A percentile compares a stretch with the other conserved stretches of the same genome.
Evolutionary conservation across 2,888 invertebrate genomes (phyloP).

Genomic region (Parnassius apollo): DNA sequence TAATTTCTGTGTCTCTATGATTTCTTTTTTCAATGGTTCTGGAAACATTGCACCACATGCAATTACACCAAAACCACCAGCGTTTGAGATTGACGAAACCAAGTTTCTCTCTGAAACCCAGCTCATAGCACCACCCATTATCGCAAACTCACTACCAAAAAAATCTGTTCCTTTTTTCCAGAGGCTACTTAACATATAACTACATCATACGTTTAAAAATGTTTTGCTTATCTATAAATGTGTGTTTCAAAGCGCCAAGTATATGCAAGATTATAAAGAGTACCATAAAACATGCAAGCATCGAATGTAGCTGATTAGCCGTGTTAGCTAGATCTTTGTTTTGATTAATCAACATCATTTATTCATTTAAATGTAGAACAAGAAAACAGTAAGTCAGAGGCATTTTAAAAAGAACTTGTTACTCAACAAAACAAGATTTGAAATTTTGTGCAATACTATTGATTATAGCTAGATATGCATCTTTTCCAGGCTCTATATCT

Average conservation of each 20-base stretch:
- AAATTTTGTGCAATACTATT: no score
- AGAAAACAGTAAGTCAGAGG: no score
- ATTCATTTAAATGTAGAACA: no score
- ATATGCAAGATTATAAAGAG: slow-evolving; percentile 19
- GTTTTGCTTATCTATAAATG: slow-evolving; percentile 22
- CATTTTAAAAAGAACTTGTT: no score
- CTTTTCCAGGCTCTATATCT: no score
- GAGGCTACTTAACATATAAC: slow-evolving; percentile 20
- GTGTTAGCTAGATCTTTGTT: slow-evolving; percentile 15
- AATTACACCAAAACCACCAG: slow-evolving; percentile 19
- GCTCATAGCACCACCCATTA: slow-evolving; percentile 21
- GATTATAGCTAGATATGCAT: no score
- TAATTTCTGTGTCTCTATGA: slow-evolving; percentile 21
- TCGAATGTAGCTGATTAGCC: slow-evolving; percentile 17
- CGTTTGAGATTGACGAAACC: slow-evolving; percentile 20
- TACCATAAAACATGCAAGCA: slow-evolving; percentile 20
- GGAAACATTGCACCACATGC: slow-evolving; percentile 21
- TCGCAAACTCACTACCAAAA: slow-evolving; percentile 19
- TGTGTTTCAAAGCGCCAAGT: slow-evolving; percentile 20
- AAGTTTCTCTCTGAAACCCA: slow-evolving; percentile 22
- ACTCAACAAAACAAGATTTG: no score
- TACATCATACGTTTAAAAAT: slow-evolving; percentile 22
- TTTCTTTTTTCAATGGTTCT: neutral
- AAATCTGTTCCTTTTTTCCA: slow-evolving; percentile 21
- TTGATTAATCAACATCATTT: slow-evolving; percentile 14